Evolutionary conservation across 1,140 invertebrate species (phyloP).

Genomic region (Wasmannia auropunctata): DNA sequence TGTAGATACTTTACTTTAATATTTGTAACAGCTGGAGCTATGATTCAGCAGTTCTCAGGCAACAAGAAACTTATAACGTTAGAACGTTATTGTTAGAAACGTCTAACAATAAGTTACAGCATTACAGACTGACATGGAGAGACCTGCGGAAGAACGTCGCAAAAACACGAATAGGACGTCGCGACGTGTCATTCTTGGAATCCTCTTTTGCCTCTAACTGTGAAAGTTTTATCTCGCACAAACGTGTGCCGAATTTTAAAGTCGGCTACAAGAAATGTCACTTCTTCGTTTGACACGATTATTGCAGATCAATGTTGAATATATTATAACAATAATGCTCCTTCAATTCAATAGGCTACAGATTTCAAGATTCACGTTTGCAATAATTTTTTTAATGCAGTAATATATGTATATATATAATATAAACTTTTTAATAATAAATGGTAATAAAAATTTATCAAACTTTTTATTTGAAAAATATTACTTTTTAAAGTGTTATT

Average conservation of each 20-base stretch:
- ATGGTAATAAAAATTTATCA: background rate
- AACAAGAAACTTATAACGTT: slow-evolving; percentile 14
- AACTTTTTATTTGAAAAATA: background rate
- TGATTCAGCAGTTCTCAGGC: background rate
- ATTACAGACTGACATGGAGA: slow-evolving; percentile 9
- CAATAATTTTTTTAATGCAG: background rate
- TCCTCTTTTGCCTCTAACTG: slow-evolving; percentile 22
- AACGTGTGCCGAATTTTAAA: slow-evolving; percentile 27
- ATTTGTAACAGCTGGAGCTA: background rate
- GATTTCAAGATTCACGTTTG: background rate
- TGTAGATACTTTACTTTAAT: background rate
- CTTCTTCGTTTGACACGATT: background rate
- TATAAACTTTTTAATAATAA: background rate
- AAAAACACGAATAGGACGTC: slow-evolving; percentile 11
- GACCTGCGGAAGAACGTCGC: background rate
- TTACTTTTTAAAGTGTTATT: background rate
- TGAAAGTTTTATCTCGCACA: slow-evolving; percentile 26
- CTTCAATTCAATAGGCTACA: background rate
- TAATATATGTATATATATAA: background rate
- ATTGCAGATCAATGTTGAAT: slow-evolving; percentile 4
- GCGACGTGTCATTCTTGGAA: slow-evolving; percentile 16
- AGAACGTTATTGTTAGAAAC: background rate
- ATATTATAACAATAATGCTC: background rate
- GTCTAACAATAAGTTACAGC: slow-evolving; percentile 17
- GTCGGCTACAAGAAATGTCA: background rate